These are phyloP conservation scores for Phalacrocorax carbo DNA, from an alignment of 2,113 vertebrate genomes.

Conservation along the genomic window DNA sequence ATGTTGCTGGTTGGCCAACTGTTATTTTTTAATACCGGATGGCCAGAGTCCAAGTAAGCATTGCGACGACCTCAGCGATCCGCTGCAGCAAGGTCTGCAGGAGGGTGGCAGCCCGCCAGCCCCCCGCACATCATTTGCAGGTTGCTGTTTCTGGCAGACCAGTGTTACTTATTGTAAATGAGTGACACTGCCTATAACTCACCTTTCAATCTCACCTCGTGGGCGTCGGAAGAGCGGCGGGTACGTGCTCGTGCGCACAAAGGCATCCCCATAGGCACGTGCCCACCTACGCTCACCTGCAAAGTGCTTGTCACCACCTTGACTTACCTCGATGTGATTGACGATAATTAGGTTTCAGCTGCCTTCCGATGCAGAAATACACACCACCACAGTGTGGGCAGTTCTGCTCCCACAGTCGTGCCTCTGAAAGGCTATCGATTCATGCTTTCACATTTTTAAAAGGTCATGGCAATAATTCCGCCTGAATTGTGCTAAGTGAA, in stretches of 20 bases:
- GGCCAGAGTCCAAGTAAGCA: constrained; percentile 48
- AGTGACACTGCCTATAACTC: constrained; percentile 62
- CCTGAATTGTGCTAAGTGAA: constrained; percentile 78
- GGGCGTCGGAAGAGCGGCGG: not conserved
- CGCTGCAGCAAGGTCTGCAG: constrained; percentile 32
- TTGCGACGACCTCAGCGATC: constrained; percentile 57
- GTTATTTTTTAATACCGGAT: constrained; percentile 59
- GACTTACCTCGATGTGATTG: constrained; percentile 71
- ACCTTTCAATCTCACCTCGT: constrained; percentile 14
- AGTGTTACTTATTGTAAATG: constrained; percentile 65
- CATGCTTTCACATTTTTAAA: constrained; percentile 75
- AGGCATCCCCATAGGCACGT: not conserved
- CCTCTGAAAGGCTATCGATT: constrained; percentile 76
- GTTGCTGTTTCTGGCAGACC: constrained; percentile 60
- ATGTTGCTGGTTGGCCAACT: constrained; percentile 44
- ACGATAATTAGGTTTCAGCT: constrained; percentile 81
- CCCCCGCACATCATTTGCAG: constrained; percentile 20
- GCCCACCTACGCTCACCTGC: not conserved
- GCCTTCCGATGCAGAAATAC: constrained; percentile 78
- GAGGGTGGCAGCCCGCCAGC: constrained; percentile 67
- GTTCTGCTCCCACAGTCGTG: constrained; percentile 53
- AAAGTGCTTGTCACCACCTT: not conserved
- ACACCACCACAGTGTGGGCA: constrained; percentile 46
- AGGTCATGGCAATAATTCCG: constrained; percentile 81
- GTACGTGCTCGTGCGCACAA: not conserved